A percentile compares a stretch with the other conserved stretches of the same genome.
Conservation (phyloP, 2,888 invertebrate species). For the Heliconius charithonia region DNA sequence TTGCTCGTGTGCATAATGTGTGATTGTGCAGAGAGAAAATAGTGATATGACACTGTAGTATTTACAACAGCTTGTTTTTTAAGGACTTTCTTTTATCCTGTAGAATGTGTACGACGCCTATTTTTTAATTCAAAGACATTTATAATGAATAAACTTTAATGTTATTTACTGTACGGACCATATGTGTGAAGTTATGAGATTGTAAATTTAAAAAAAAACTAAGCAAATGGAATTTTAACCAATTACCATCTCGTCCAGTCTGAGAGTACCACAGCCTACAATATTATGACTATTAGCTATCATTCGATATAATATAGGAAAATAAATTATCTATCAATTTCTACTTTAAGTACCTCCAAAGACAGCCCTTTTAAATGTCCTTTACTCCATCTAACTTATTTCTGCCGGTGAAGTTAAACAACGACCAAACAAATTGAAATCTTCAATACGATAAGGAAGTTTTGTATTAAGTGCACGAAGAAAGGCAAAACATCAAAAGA, state of each 20-base stretch:
- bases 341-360: constrained; percentile 7
- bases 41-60: neutral
- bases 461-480: constrained; percentile 38
- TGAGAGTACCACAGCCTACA: neutral
- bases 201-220: too few relatives aligned
- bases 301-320: neutral
- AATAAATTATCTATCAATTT: neutral
- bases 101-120: too few relatives aligned
- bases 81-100: too few relatives aligned
- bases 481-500: constrained; percentile 40
- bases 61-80: neutral
- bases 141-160: too few relatives aligned
- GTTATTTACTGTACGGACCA: too few relatives aligned
- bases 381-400: constrained; percentile 30
- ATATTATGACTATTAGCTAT: neutral
- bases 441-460: constrained; percentile 41
- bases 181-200: too few relatives aligned
- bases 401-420: constrained; percentile 37
- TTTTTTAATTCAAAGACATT: too few relatives aligned
- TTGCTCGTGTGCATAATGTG: neutral
- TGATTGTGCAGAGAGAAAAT: neutral
- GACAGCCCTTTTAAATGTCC: constrained; percentile 18
- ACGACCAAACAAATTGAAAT: constrained; percentile 39
- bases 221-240: neutral
- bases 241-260: neutral